Conservation (phyloP, 2,888 invertebrate species). For the Archaeoteleia sp. region DNA sequence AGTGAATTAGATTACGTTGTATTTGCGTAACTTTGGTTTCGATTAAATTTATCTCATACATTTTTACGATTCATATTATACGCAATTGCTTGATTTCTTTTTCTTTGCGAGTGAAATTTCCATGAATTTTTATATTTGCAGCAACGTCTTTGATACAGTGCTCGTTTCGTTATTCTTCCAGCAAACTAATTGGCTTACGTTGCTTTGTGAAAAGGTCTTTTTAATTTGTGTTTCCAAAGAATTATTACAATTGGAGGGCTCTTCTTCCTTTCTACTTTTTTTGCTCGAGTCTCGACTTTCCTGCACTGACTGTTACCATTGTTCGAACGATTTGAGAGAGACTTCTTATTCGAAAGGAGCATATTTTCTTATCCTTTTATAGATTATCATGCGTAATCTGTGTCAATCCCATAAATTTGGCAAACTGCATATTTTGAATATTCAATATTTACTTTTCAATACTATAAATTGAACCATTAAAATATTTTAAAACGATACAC, state of each 20-base stretch:
- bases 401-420: constrained; percentile 24
- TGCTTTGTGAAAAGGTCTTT: constrained; percentile 9
- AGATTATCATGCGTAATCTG: too few relatives aligned
- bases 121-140: too few relatives aligned
- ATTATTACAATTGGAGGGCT: constrained; percentile 10
- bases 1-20: too few relatives aligned
- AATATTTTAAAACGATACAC: background rate
- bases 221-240: constrained; percentile 14
- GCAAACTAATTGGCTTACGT: constrained; percentile 15
- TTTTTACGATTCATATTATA: too few relatives aligned
- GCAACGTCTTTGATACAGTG: too few relatives aligned
- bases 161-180: constrained; percentile 3
- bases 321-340: constrained; percentile 1
- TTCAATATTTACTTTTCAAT: background rate
- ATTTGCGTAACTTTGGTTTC: too few relatives aligned
- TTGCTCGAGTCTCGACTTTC: constrained; percentile 19
- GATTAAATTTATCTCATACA: too few relatives aligned
- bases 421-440: constrained; percentile 6
- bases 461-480: background rate
- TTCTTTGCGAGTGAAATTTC: background rate
- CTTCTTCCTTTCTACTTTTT: constrained; percentile 21
- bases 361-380: constrained; percentile 19
- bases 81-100: too few relatives aligned
- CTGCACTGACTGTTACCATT: constrained; percentile 12
- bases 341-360: constrained; percentile 1